phyloP scores from a whole-genome alignment of 1,140 invertebrate genomes.

The Drosophila obscura region DNA sequence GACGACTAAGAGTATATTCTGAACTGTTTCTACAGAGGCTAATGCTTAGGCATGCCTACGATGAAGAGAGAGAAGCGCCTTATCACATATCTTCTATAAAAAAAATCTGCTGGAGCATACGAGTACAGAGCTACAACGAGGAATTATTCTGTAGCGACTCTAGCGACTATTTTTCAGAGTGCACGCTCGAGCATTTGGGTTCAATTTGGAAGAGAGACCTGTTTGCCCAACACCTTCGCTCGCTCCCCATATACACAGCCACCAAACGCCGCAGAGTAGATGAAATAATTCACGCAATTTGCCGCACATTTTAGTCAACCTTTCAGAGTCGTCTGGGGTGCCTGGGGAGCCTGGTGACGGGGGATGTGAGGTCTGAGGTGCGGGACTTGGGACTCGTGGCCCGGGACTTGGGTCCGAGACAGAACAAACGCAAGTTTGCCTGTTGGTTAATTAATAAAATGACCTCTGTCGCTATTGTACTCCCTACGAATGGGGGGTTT shows the following conservation, averaged over 20 bases:
- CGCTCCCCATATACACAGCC: slow-evolving; percentile 10
- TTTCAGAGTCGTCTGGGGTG: slow-evolving; percentile 5
- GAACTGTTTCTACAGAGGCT: too few relatives aligned
- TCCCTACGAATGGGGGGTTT: slow-evolving; percentile 19
- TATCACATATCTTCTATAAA: slow-evolving; percentile 37
- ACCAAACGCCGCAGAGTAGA: slow-evolving; percentile 27
- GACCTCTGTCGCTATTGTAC: slow-evolving; percentile 59
- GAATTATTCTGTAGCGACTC: too few relatives aligned
- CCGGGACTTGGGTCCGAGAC: background rate
- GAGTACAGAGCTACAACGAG: too few relatives aligned
- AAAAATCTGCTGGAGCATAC: too few relatives aligned
- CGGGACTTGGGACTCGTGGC: background rate
- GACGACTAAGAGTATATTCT: too few relatives aligned
- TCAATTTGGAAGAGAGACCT: slow-evolving; percentile 58
- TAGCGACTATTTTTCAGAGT: too few relatives aligned
- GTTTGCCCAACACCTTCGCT: slow-evolving; percentile 60
- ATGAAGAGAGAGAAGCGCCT: slow-evolving; percentile 11
- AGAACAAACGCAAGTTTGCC: slow-evolving; percentile 32
- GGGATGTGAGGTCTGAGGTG: slow-evolving; percentile 3
- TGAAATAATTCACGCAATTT: slow-evolving; percentile 79
- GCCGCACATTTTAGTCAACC: slow-evolving; percentile 68
- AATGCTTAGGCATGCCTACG: too few relatives aligned
- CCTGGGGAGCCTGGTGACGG: slow-evolving; percentile 10
- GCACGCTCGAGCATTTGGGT: slow-evolving; percentile 3
- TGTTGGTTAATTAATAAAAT: slow-evolving; percentile 78